These are phyloP conservation scores for Toxotes jaculatrix DNA, from an alignment of 2,113 vertebrate genomes.

Conservation along the genomic window DNA sequence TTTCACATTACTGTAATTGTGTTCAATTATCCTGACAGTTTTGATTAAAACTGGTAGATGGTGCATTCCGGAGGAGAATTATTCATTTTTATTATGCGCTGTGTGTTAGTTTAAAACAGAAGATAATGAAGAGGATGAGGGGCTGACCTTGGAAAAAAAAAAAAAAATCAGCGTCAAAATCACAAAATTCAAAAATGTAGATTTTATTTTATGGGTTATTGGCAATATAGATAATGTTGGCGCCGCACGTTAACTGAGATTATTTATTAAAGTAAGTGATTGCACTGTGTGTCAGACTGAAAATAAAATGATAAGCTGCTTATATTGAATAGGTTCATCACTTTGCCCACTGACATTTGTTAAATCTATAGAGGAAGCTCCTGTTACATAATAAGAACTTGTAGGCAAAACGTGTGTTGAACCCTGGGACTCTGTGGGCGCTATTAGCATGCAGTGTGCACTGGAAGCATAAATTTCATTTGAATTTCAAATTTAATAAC, in stretches of 20 bases:
- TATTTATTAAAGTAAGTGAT: constrained; percentile 59
- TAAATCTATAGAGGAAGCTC: constrained; percentile 59
- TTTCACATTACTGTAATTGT: constrained; percentile 80
- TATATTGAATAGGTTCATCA: constrained; percentile 65
- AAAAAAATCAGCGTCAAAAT: constrained; percentile 18
- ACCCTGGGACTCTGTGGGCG: constrained; percentile 86
- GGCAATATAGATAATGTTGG: constrained; percentile 30
- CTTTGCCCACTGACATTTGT: constrained; percentile 65
- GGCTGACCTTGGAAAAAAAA: constrained; percentile 37
- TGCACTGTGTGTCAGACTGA: constrained; percentile 33
- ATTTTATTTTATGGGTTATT: constrained; percentile 28
- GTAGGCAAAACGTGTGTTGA: constrained; percentile 74
- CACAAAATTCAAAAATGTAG: constrained; percentile 22
- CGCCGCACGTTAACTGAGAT: constrained; percentile 26
- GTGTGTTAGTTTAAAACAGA: constrained; percentile 49
- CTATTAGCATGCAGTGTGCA: constrained; percentile 95
- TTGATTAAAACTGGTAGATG: constrained; percentile 75
- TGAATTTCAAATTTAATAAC: constrained; percentile 99
- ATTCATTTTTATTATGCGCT: constrained; percentile 50
- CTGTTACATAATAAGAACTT: constrained; percentile 78
- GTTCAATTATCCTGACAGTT: constrained; percentile 78
- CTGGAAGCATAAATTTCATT: constrained; percentile 98
- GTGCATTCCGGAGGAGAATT: constrained; percentile 59
- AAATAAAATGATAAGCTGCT: constrained; percentile 55
- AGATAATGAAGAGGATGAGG: constrained; percentile 30